phyloP scores from a whole-genome alignment of 1,140 invertebrate species.

The Daktulosphaira vitifoliae region DNA sequence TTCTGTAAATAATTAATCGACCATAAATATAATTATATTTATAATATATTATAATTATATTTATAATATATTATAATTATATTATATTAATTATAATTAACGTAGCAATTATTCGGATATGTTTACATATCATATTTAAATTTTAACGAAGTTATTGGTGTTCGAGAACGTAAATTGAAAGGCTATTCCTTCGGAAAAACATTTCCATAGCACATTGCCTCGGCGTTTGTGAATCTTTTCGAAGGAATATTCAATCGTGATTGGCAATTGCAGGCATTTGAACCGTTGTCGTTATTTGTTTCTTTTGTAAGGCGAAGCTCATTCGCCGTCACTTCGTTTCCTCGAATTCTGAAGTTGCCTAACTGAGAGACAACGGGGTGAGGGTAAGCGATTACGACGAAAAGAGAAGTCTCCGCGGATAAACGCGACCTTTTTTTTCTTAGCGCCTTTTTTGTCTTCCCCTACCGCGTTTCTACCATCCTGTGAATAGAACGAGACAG shows the following conservation, averaged over 20 bases:
- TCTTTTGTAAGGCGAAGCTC: background rate
- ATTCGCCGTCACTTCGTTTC: background rate
- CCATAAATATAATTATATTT: too few species aligned
- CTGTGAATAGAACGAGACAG: background rate
- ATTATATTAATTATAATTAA: too few species aligned
- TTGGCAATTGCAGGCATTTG: slow-evolving; percentile 28
- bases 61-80: too few species aligned
- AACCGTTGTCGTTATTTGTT: slow-evolving; percentile 8
- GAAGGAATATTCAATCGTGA: slow-evolving; percentile 9
- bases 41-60: too few species aligned
- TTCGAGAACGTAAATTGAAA: too few species aligned
- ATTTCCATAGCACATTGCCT: too few species aligned
- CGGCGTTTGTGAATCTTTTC: slow-evolving; percentile 16
- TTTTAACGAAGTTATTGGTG: too few species aligned
- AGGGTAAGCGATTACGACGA: background rate
- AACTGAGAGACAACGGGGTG: background rate
- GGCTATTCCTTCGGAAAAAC: too few species aligned
- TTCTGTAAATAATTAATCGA: too few species aligned
- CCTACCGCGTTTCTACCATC: slow-evolving; percentile 13
- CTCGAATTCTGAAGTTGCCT: background rate
- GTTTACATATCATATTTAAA: too few species aligned
- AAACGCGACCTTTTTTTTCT: slow-evolving; percentile 21
- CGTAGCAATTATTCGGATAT: too few species aligned
- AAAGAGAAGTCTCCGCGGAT: slow-evolving; percentile 15
- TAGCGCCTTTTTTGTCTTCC: background rate